Conservation (phyloP, 2,113 vertebrate genomes). For the Dromiciops gliroides region DNA sequence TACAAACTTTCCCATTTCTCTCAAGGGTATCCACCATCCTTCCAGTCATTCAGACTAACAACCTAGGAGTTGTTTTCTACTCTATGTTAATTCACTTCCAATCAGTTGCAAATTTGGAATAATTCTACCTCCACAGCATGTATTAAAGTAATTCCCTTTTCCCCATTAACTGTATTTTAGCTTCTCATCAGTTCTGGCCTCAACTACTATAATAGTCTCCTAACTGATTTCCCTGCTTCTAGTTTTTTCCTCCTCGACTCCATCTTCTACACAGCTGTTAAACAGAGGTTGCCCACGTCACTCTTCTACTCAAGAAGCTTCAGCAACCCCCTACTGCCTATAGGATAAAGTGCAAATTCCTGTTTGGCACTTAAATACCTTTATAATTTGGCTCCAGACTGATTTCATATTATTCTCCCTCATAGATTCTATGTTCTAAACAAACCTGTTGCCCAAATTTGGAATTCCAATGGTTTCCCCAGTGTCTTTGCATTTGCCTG, state of each 20-base stretch:
- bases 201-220: not conserved
- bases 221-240: not conserved
- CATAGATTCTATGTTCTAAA: not conserved
- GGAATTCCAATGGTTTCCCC: not conserved
- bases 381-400: not conserved
- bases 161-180: not conserved
- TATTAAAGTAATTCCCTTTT: not conserved
- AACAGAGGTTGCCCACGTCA: not conserved
- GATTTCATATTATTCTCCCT: not conserved
- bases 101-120: not conserved
- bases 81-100: not conserved
- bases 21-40: not conserved
- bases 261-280: not conserved
- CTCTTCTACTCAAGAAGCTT: too few relatives aligned
- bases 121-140: not conserved
- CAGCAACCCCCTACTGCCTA: not conserved
- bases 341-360: not conserved
- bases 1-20: not conserved
- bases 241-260: not conserved
- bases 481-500: too few relatives aligned
- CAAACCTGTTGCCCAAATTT: not conserved
- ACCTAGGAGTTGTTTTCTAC: not conserved
- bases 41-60: not conserved
- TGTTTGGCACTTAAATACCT: not conserved
- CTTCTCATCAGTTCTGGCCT: not conserved